Evolutionary conservation across 2,113 vertebrate species (phyloP).

Genomic region (Anolis carolinensis): DNA sequence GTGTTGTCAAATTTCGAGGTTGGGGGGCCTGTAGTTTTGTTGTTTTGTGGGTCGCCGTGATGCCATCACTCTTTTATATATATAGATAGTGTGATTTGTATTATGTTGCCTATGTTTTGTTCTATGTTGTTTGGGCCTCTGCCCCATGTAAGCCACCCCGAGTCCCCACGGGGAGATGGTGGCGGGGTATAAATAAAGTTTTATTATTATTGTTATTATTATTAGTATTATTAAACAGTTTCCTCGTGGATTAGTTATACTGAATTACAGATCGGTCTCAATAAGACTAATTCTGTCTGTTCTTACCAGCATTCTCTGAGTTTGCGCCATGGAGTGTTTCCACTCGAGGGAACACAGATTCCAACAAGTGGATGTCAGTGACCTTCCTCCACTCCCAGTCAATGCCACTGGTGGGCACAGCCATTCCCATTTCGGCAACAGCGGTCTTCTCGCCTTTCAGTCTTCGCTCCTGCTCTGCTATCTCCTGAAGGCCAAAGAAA

Average conservation of each 20-base stretch:
- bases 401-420: slow-evolving; percentile 60
- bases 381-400: slow-evolving; percentile 76
- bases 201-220: too few species aligned
- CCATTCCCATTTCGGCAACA: slow-evolving; percentile 56
- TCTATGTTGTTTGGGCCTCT: too few species aligned
- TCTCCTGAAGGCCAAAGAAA: slow-evolving; percentile 77
- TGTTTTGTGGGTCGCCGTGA: too few species aligned
- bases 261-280: fast-evolving
- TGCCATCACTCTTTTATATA: too few species aligned
- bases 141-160: too few species aligned
- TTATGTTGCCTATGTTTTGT: too few species aligned
- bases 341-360: slow-evolving; percentile 74
- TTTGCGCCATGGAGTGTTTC: slow-evolving; percentile 73
- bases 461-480: slow-evolving; percentile 84
- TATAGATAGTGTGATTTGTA: too few species aligned
- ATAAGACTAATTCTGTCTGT: neutral
- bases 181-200: too few species aligned
- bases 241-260: neutral
- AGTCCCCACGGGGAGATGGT: too few species aligned
- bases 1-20: too few species aligned
- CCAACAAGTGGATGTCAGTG: slow-evolving; percentile 71
- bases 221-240: too few species aligned
- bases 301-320: slow-evolving; percentile 75
- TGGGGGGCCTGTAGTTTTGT: too few species aligned
- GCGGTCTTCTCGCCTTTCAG: slow-evolving; percentile 75